These are phyloP conservation scores for Temnothorax longispinosus DNA, from an alignment of 1,140 invertebrate genomes.

Conservation along the genomic window DNA sequence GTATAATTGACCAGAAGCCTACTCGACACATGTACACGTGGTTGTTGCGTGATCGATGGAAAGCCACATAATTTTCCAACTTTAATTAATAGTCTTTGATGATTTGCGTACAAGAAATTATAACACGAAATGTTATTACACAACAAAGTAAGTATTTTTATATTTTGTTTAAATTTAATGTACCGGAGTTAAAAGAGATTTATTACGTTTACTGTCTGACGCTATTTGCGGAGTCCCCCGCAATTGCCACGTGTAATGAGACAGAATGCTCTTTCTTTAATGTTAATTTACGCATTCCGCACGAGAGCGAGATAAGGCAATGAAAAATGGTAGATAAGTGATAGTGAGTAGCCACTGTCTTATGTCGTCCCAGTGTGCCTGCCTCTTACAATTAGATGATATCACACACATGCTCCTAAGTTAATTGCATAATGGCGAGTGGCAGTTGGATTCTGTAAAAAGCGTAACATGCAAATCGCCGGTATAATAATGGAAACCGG, in stretches of 20 bases:
- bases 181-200: not conserved
- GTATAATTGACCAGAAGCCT: slow-evolving; percentile 66
- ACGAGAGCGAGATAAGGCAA: slow-evolving; percentile 51
- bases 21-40: not conserved
- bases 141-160: not conserved
- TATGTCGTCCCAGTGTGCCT: slow-evolving; percentile 18
- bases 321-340: slow-evolving; percentile 53
- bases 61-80: slow-evolving; percentile 45
- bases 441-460: slow-evolving; percentile 61
- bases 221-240: not conserved
- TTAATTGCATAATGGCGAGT: slow-evolving; percentile 67
- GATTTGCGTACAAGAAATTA: not conserved
- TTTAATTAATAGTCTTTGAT: not conserved
- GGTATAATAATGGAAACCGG: slow-evolving; percentile 69
- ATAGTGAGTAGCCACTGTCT: slow-evolving; percentile 24
- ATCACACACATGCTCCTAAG: slow-evolving; percentile 56
- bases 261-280: not conserved
- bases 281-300: slow-evolving; percentile 44
- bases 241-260: not conserved
- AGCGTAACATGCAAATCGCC: slow-evolving; percentile 66
- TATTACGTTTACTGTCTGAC: not conserved
- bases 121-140: not conserved
- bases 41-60: not conserved
- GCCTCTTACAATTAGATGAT: slow-evolving; percentile 44
- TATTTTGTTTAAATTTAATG: not conserved